Conservation (phyloP, 2,888 invertebrate genomes). For the Dastarcus helophoroides region DNA sequence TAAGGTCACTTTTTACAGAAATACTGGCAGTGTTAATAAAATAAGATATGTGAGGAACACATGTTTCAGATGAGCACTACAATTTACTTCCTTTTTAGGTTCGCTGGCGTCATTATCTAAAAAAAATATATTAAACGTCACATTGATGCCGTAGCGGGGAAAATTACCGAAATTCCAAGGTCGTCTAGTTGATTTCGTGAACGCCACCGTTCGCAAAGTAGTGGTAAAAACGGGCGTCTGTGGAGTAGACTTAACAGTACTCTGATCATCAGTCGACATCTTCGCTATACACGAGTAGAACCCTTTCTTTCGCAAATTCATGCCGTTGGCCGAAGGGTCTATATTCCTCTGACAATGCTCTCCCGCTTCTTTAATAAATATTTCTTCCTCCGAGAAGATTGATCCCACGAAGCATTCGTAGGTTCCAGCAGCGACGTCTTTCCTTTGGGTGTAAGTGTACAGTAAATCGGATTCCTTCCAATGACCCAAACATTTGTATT, state of each 20-base stretch:
- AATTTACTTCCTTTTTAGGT: no score
- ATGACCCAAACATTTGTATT: slow-evolving; percentile 54
- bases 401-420: slow-evolving; percentile 57
- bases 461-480: slow-evolving; percentile 51
- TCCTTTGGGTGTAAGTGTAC: slow-evolving; percentile 53
- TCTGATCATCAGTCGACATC: not conserved
- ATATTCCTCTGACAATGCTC: slow-evolving; percentile 50
- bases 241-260: slow-evolving; percentile 4
- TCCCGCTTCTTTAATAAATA: slow-evolving; percentile 56
- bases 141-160: not conserved
- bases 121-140: slow-evolving; percentile 3
- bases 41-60: not conserved
- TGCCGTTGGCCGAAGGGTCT: slow-evolving; percentile 47
- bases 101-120: slow-evolving; percentile 7
- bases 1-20: no score
- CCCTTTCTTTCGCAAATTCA: slow-evolving; percentile 45
- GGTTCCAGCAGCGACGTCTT: slow-evolving; percentile 43
- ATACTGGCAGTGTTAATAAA: not conserved
- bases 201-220: slow-evolving; percentile 10
- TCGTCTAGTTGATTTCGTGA: slow-evolving; percentile 20
- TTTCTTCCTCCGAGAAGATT: slow-evolving; percentile 45
- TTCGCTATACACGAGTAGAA: slow-evolving; percentile 26
- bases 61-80: not conserved
- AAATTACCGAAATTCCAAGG: slow-evolving; percentile 21
- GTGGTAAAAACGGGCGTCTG: slow-evolving; percentile 11